Conservation (phyloP, 1,140 invertebrate genomes). For the Zaprionus gabonicus region DNA sequence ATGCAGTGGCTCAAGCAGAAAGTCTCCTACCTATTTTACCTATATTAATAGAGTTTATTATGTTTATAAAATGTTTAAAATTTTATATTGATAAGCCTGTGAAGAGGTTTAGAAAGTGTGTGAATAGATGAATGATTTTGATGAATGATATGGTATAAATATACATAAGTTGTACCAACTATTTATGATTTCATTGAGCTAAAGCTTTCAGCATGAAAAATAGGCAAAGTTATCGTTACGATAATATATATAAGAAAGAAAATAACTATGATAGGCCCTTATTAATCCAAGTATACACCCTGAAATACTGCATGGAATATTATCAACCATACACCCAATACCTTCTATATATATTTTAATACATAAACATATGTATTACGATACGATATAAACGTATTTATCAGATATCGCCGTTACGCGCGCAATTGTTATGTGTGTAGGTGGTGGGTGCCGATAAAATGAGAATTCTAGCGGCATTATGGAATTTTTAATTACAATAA, state of each 20-base stretch:
- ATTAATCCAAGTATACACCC: neutral
- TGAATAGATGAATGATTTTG: too few relatives aligned
- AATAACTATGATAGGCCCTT: neutral
- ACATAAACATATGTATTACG: too few relatives aligned
- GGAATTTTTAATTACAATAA: constrained; percentile 83
- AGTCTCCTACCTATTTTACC: constrained; percentile 47
- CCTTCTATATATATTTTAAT: neutral
- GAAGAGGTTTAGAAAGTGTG: too few relatives aligned
- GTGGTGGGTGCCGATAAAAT: constrained; percentile 38
- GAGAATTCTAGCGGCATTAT: constrained; percentile 53
- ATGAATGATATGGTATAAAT: too few relatives aligned
- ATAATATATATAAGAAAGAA: neutral
- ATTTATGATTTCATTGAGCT: neutral
- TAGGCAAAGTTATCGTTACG: neutral
- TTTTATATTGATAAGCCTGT: too few relatives aligned
- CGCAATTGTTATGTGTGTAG: neutral
- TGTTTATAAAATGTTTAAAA: neutral
- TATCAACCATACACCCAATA: neutral
- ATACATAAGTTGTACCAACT: neutral
- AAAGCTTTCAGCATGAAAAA: neutral
- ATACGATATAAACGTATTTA: neutral
- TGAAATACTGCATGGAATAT: neutral
- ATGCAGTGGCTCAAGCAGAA: constrained; percentile 58
- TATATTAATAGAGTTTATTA: neutral
- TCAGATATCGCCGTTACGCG: neutral